Percentiles rank a stretch among this genome's conserved stretches.
Conservation (phyloP, 2,888 invertebrate genomes). For the Heliconius ethilla region DNA sequence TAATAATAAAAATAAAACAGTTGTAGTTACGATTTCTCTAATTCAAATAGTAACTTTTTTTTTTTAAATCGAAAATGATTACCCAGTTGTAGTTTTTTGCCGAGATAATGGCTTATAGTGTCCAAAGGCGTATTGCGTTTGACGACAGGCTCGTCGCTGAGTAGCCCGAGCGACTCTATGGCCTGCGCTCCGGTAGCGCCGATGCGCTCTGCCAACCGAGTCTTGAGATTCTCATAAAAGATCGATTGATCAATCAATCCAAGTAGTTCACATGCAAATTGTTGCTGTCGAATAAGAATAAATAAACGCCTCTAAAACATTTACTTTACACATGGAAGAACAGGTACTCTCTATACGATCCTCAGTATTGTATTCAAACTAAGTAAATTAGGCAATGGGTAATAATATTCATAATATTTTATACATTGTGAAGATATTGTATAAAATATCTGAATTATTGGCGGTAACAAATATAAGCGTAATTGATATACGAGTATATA, state of each 20-base stretch:
- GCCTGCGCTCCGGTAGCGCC: slow-evolving; percentile 86
- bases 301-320: background rate
- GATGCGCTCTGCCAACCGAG: slow-evolving; percentile 90
- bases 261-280: slow-evolving; percentile 91
- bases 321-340: background rate
- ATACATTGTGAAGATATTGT: too few species aligned
- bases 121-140: slow-evolving; percentile 95
- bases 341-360: too few species aligned
- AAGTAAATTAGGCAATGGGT: too few species aligned
- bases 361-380: too few species aligned
- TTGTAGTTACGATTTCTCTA: too few species aligned
- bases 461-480: too few species aligned
- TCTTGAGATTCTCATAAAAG: slow-evolving; percentile 95
- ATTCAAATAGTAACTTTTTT: too few species aligned
- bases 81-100: slow-evolving; percentile 90
- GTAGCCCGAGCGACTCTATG: slow-evolving; percentile 93
- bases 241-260: slow-evolving; percentile 93
- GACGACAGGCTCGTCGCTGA: slow-evolving; percentile 90
- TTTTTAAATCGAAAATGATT: slow-evolving; percentile 40
- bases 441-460: too few species aligned
- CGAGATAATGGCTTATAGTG: slow-evolving; percentile 94
- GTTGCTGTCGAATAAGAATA: slow-evolving; percentile 74
- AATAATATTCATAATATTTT: too few species aligned
- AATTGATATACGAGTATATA: too few species aligned
- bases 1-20: too few species aligned